A percentile compares a stretch with the other conserved stretches of the same genome.
Conservation (phyloP, 2,113 vertebrate genomes). For the Rana temporaria region DNA sequence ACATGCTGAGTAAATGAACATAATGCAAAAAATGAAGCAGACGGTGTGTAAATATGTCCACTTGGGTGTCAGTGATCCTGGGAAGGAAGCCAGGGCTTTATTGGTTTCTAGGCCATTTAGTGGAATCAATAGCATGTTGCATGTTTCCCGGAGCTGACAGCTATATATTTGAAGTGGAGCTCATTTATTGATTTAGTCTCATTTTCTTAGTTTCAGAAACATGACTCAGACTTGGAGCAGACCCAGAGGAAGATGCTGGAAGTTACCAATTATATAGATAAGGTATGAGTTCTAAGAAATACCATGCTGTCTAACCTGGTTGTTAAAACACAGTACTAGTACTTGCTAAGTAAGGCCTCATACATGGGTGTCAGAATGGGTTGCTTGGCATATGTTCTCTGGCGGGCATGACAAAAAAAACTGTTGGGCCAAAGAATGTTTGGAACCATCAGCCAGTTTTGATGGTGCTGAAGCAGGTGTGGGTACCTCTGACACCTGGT, state of each 20-base stretch:
- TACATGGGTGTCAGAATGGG: not conserved
- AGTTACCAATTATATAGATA: slow-evolving; percentile 93
- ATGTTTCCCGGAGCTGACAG: not conserved
- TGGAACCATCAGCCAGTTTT: no score
- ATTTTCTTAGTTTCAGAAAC: slow-evolving; percentile 84
- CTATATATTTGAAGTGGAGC: not conserved
- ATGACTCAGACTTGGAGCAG: slow-evolving; percentile 71
- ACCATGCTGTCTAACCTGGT: not conserved
- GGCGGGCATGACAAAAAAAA: no score
- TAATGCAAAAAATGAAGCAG: no score
- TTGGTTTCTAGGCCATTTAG: not conserved
- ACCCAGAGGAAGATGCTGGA: slow-evolving; percentile 87
- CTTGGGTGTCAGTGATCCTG: not conserved
- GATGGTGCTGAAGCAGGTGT: no score
- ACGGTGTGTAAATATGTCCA: no score
- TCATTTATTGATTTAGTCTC: slow-evolving; percentile 22
- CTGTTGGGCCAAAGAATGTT: no score
- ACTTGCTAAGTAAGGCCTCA: not conserved
- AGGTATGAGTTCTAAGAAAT: slow-evolving; percentile 76
- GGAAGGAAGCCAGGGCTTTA: not conserved
- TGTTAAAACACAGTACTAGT: not conserved
- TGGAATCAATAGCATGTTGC: not conserved
- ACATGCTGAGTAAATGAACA: no score
- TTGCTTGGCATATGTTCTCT: slow-evolving; percentile 11
- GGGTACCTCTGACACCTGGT: no score